Conservation (phyloP, 2,888 invertebrate genomes). For the Dryobota labecula region DNA sequence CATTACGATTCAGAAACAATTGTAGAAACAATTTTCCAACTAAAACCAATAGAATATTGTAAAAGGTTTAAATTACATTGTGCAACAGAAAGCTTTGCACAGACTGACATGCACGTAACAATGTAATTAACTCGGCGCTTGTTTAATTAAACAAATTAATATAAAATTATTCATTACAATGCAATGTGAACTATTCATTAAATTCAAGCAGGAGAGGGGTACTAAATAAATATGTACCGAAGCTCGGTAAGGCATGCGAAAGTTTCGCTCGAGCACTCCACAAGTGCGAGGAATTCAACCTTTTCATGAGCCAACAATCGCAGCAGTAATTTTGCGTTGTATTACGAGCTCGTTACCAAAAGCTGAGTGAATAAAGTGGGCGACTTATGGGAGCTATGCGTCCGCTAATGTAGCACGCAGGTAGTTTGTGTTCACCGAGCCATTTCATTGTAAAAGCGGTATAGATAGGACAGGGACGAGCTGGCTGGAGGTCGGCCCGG, state of each 20-base stretch:
- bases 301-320: conserved; percentile 61
- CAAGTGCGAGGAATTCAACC: conserved; percentile 69
- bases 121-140: conserved; percentile 70
- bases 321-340: conserved; percentile 54
- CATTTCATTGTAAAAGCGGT: conserved; percentile 85
- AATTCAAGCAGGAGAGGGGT: conserved; percentile 63
- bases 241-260: conserved; percentile 68
- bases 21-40: conserved; percentile 26
- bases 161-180: conserved; percentile 70
- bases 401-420: conserved; percentile 82
- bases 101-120: conserved; percentile 62
- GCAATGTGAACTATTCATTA: conserved; percentile 74
- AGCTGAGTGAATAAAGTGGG: conserved; percentile 67
- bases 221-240: conserved; percentile 75
- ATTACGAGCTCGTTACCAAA: conserved; percentile 55
- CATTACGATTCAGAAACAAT: neutral
- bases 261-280: conserved; percentile 69
- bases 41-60: conserved; percentile 24
- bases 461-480: conserved; percentile 82
- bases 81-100: conserved; percentile 56
- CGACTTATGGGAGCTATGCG: conserved; percentile 70
- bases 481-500: conserved; percentile 85
- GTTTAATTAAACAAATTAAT: conserved; percentile 74
- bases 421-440: conserved; percentile 84
- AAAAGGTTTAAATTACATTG: conserved; percentile 40